These are phyloP conservation scores for Leptopilina boulardi DNA, from an alignment of 1,140 invertebrate genomes.

Conservation along the genomic window DNA sequence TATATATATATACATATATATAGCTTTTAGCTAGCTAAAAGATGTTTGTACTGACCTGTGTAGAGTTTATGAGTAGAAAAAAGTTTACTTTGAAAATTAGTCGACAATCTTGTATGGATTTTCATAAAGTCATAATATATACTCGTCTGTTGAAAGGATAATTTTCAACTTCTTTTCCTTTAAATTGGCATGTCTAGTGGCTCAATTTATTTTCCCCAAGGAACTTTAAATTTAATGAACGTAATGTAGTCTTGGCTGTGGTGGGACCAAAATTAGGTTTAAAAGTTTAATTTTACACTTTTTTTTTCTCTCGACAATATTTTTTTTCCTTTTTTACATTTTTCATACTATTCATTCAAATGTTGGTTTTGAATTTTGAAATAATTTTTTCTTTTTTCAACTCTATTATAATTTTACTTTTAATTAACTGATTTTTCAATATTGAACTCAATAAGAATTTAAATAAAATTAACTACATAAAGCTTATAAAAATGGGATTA, in stretches of 20 bases:
- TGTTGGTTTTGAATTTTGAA: too few species aligned
- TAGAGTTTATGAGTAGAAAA: not conserved
- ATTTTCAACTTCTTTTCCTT: conserved; percentile 17
- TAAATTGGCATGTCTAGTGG: conserved; percentile 16
- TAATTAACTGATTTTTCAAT: too few species aligned
- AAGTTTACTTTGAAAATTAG: conserved; percentile 11
- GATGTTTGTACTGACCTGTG: conserved; percentile 26
- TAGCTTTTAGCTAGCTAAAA: not conserved
- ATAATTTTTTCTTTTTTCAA: too few species aligned
- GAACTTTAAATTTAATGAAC: conserved; percentile 18
- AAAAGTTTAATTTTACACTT: not conserved
- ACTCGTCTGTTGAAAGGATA: conserved; percentile 5
- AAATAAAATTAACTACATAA: too few species aligned
- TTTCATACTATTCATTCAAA: too few species aligned
- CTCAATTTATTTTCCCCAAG: conserved; percentile 13
- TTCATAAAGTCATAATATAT: not conserved
- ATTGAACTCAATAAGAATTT: too few species aligned
- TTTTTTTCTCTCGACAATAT: too few species aligned
- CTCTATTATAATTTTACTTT: too few species aligned
- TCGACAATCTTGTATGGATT: conserved; percentile 6
- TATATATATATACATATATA: too few species aligned
- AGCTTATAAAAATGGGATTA: too few species aligned
- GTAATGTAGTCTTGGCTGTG: not conserved
- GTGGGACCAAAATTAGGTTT: not conserved
- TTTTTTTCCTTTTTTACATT: too few species aligned